Conservation (phyloP, 2,888 invertebrate genomes). For the Sepiola atlantica region DNA sequence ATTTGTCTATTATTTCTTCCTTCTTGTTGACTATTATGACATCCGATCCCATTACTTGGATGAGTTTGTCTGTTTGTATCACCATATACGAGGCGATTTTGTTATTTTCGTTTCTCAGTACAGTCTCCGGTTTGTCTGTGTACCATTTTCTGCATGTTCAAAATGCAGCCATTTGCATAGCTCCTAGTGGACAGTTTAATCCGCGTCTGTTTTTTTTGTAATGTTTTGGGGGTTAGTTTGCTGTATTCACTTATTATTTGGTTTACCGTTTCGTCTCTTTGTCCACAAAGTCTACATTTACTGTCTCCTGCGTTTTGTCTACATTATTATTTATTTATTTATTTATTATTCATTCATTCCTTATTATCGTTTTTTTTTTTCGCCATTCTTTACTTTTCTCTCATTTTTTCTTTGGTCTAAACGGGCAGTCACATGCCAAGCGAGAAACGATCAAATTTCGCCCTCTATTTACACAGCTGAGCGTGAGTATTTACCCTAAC, state of each 20-base stretch:
- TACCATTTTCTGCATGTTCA: no score
- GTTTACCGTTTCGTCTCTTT: no score
- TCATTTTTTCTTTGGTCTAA: neutral
- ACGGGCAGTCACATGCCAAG: neutral
- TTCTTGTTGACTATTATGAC: no score
- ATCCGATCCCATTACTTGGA: no score
- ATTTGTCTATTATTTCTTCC: no score
- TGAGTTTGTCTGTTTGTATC: no score
- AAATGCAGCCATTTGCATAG: neutral
- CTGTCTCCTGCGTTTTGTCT: no score
- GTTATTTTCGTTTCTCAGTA: no score
- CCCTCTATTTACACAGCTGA: neutral
- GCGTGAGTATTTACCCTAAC: neutral
- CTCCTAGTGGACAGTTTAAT: neutral
- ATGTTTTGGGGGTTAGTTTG: neutral
- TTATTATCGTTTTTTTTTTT: neutral
- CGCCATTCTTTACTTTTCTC: neutral
- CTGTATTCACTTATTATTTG: neutral
- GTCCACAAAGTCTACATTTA: no score
- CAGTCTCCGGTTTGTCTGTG: no score
- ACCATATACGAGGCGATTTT: no score
- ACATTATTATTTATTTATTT: no score
- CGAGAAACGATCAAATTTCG: neutral
- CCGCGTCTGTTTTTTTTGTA: neutral
- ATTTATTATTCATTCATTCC: neutral